Base-by-base conservation (phyloP, 2,113 vertebrate species). In the Edolisoma coerulescens region DNA sequence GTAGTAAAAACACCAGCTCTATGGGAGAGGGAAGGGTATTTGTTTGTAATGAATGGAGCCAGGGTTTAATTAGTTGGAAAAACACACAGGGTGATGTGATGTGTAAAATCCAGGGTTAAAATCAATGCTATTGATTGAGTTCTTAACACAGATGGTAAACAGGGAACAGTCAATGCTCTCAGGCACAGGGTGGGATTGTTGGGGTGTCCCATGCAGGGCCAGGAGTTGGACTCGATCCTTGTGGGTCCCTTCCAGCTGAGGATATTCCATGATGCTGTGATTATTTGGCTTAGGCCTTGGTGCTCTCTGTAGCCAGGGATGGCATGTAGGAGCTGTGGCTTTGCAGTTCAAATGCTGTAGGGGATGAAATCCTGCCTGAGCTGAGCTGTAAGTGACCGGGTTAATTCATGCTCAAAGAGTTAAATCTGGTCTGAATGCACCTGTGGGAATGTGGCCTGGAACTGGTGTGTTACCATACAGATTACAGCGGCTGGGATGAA, bases 51-150 rank as follows among this genome's bases (percentile, higher is more conserved):
- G 33, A 53, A 60, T 47, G 18, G 52, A 71, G n/a, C 26, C 32
- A 37, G 47, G 41, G 50, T 79, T 93, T 89, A 92, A 90, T 93
- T 90, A 89, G 35, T n/a, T 97, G 80, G 76, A 90, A 90, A 52
- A 89, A 49, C 64, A 80, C n/a, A 16, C 17, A 37, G 1, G 67
- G 63, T n/a, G 20, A 42, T 52, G 54, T 54, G 71, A 67, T 88
- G 63, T 74, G 70, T 21, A 63, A 74, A 95, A 70, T 47, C 30
- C 45, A 26, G 41, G 6, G 32, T 78, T 80, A 75, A 87, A 95
- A 81, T 92, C 35, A 24, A 32, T 89, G 21, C 33, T 44, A 12
- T 77, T 21, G 60, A 84, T 70, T 13, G 13, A 54, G 33, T 86
- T 94, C 71, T 84, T 74, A 57, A 67, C 50, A 27, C 28, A 80